Percentiles rank a stretch among this genome's conserved stretches.
Evolutionary conservation across 2,113 vertebrate species (phyloP).

Genomic region (Oncorhynchus nerka): DNA sequence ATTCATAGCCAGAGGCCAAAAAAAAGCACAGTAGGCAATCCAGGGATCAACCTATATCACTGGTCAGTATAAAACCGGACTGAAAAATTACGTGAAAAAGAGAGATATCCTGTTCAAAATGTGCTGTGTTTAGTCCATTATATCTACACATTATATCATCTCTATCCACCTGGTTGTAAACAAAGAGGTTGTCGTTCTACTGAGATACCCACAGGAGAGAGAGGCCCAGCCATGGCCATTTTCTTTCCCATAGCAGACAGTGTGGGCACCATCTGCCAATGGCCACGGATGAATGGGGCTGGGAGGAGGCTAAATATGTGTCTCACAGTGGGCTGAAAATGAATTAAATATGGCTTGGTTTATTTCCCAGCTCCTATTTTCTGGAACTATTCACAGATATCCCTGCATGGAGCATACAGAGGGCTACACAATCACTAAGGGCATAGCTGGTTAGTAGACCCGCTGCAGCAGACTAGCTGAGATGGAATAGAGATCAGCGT

Average conservation of each 20-base stretch:
- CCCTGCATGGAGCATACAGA: slow-evolving; percentile 24
- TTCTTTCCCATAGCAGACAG: neutral
- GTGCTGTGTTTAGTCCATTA: too few relatives aligned
- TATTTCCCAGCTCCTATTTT: slow-evolving; percentile 22
- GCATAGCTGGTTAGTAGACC: too few relatives aligned
- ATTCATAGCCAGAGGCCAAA: neutral
- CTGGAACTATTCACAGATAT: slow-evolving; percentile 14
- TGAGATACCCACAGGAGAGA: neutral
- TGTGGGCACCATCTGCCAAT: neutral
- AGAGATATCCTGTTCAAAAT: too few relatives aligned
- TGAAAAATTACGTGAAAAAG: too few relatives aligned
- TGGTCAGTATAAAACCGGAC: too few relatives aligned
- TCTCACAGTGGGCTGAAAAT: neutral
- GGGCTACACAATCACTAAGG: neutral
- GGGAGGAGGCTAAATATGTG: neutral
- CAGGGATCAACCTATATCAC: too few relatives aligned
- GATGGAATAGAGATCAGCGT: slow-evolving; percentile 43
- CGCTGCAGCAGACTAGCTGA: too few relatives aligned
- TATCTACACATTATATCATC: too few relatives aligned
- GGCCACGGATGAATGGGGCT: neutral
- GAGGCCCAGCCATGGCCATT: neutral
- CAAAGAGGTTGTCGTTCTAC: neutral
- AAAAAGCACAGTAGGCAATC: too few relatives aligned
- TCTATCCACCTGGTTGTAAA: neutral
- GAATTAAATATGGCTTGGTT: slow-evolving; percentile 11